These are phyloP conservation scores for Grantiella picta DNA, from an alignment of 2,113 vertebrate genomes.

Conservation along the genomic window DNA sequence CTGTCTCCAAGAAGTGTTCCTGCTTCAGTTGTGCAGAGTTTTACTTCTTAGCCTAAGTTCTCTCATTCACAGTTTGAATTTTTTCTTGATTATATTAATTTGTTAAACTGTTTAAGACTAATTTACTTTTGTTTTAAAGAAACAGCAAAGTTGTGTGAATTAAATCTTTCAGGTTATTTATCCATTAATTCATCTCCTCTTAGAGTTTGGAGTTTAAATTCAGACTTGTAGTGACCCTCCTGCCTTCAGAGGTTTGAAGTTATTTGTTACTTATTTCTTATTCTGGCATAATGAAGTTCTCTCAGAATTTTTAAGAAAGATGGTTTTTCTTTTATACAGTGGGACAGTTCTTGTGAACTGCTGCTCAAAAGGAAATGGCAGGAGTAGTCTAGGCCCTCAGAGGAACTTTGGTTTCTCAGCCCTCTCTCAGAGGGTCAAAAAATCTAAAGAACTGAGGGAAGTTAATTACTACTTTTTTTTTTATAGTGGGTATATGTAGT, in stretches of 20 bases:
- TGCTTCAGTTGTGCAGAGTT: background rate
- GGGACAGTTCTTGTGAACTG: background rate
- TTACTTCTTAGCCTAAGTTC: background rate
- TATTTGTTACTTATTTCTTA: background rate
- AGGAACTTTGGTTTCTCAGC: background rate
- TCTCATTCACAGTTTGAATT: background rate
- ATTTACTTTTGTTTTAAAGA: background rate
- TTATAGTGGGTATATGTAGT: background rate
- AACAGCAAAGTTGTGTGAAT: background rate
- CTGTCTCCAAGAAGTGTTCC: background rate
- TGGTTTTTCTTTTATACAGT: background rate
- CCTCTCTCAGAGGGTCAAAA: background rate
- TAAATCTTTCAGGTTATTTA: background rate
- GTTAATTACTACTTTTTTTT: background rate
- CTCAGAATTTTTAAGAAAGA: background rate
- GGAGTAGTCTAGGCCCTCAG: background rate
- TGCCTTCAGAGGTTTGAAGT: background rate
- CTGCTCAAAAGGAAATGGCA: background rate
- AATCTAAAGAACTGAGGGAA: background rate
- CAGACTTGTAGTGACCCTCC: background rate
- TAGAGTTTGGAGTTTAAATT: background rate
- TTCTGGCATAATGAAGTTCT: background rate
- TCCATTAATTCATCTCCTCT: background rate
- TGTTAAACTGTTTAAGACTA: background rate
- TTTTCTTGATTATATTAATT: background rate